A percentile compares a stretch with the other conserved stretches of the same genome.
Evolutionary conservation across 2,888 invertebrate species (phyloP).

Genomic region (Eledona agricola): DNA sequence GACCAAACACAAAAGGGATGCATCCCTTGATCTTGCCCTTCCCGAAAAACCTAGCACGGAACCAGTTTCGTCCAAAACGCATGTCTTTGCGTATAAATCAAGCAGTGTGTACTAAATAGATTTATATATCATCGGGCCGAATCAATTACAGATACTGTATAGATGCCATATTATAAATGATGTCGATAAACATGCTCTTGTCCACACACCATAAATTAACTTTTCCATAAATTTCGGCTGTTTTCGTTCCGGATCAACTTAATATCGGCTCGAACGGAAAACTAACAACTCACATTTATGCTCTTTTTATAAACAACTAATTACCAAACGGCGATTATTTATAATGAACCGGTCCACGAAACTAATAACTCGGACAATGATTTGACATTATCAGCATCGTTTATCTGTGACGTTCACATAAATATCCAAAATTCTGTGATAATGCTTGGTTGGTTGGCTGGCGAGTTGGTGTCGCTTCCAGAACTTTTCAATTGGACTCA

Average conservation of each 20-base stretch:
- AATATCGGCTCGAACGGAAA: too few species aligned
- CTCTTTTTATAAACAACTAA: constrained; percentile 23
- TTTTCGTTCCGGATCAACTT: constrained; percentile 35
- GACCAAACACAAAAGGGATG: constrained; percentile 59
- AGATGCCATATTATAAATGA: constrained; percentile 49
- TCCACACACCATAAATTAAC: constrained; percentile 50
- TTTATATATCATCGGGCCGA: constrained; percentile 48
- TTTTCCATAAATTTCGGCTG: constrained; percentile 44
- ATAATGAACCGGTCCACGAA: constrained; percentile 34
- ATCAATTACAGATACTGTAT: constrained; percentile 48
- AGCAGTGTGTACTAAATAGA: constrained; percentile 38
- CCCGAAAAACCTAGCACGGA: constrained; percentile 20
- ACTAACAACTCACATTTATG: too few species aligned
- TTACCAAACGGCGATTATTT: constrained; percentile 28
- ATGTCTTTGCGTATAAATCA: constrained; percentile 45
- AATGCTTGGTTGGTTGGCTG: background rate
- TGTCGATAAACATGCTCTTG: constrained; percentile 50
- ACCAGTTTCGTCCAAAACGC: constrained; percentile 18
- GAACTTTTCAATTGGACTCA: background rate
- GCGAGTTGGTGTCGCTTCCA: background rate
- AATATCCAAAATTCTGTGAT: too few species aligned
- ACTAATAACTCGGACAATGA: constrained; percentile 23
- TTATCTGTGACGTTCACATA: too few species aligned
- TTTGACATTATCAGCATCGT: too few species aligned
- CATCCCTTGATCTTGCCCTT: constrained; percentile 56